Percentiles rank a stretch among this genome's conserved stretches.
Conservation (phyloP, 2,113 vertebrate genomes). For the Jaculus jaculus region DNA sequence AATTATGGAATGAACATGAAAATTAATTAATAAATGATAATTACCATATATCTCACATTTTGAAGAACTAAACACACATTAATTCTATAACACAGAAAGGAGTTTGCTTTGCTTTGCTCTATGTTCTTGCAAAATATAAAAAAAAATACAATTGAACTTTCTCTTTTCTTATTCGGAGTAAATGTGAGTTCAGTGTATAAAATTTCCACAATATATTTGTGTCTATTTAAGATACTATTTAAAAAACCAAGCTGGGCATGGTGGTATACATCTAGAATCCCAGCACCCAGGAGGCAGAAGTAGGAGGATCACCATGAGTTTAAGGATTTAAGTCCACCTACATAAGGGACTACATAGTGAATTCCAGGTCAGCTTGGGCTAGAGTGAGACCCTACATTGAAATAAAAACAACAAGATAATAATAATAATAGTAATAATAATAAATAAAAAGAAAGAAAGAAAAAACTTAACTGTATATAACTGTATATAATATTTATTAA, state of each 20-base stretch:
- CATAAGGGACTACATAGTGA: too few species aligned
- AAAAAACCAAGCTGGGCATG: neutral
- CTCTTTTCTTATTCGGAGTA: neutral
- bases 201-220: neutral
- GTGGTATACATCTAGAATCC: too few species aligned
- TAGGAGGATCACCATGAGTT: too few species aligned
- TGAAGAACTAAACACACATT: neutral
- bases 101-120: neutral
- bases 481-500: neutral
- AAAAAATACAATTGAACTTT: constrained; percentile 13
- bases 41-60: neutral
- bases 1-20: neutral
- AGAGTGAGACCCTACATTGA: too few species aligned
- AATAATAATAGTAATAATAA: too few species aligned
- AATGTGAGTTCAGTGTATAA: neutral
- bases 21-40: constrained; percentile 9
- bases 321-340: too few species aligned
- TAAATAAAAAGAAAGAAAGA: too few species aligned
- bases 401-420: too few species aligned
- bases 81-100: neutral
- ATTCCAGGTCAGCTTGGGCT: too few species aligned
- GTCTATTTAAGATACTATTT: neutral
- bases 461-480: too few species aligned
- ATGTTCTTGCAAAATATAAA: constrained; percentile 26
- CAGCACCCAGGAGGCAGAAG: too few species aligned